A percentile compares a stretch with the other conserved stretches of the same genome.
These are phyloP conservation scores for Onychomys torridus DNA, from an alignment of 2,797 vertebrate genomes.

Conservation along the genomic window DNA sequence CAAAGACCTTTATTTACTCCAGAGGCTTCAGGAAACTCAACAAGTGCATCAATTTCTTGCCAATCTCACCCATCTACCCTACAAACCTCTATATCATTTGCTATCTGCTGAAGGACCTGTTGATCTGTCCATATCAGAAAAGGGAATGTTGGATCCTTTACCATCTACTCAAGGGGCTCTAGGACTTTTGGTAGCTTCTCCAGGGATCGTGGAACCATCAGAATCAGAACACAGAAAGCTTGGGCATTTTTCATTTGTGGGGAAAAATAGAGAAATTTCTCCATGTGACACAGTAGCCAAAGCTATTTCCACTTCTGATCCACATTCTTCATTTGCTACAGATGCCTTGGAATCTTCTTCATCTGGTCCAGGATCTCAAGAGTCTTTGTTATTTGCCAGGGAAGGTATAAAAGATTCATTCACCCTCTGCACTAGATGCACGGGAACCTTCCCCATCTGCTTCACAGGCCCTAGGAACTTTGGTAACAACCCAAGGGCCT, in stretches of 20 bases:
- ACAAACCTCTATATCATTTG: not conserved
- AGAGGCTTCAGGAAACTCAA: not conserved
- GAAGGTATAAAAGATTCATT: not conserved
- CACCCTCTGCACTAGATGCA: not conserved
- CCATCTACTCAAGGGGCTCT: not conserved
- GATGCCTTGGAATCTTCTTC: not conserved
- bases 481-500: not conserved
- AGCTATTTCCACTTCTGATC: no score
- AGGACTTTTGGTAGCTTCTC: not conserved
- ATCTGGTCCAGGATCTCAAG: not conserved
- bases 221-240: not conserved
- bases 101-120: not conserved
- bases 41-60: not conserved
- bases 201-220: not conserved
- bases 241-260: not conserved
- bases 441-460: not conserved
- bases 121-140: not conserved
- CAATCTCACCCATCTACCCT: not conserved
- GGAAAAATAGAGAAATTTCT: not conserved
- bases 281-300: not conserved
- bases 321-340: fast-evolving
- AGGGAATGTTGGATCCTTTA: not conserved
- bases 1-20: not conserved
- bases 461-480: not conserved
- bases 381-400: no score